Evolutionary conservation across 1,140 invertebrate species (phyloP).

Genomic region (Ostrea edulis): DNA sequence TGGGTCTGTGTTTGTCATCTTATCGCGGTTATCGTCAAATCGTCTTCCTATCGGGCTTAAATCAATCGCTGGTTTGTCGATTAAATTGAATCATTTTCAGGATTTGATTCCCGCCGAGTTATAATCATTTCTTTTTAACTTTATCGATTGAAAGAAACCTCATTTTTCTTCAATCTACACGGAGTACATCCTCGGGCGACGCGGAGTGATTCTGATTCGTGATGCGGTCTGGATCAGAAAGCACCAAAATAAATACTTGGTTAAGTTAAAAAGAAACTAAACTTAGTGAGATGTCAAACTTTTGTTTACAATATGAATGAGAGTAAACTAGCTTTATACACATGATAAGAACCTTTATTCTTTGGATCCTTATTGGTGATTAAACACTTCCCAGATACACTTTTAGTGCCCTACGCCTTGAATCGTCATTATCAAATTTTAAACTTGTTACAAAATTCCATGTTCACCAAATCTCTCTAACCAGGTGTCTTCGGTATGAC

Average conservation of each 20-base stretch:
- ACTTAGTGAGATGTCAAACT: background rate
- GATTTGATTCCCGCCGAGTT: background rate
- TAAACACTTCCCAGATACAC: background rate
- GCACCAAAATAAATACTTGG: background rate
- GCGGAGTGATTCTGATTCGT: background rate
- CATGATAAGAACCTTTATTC: background rate
- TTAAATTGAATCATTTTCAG: constrained; percentile 1
- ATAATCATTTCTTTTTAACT: constrained; percentile 1
- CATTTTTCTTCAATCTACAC: constrained; percentile 23
- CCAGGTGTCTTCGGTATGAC: background rate
- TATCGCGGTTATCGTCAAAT: background rate
- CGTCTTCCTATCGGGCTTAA: background rate
- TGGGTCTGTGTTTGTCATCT: background rate
- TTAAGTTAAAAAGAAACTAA: background rate
- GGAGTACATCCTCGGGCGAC: background rate
- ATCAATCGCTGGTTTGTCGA: background rate
- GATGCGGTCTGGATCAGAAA: background rate
- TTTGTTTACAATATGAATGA: background rate
- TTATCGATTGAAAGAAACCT: constrained; percentile 15
- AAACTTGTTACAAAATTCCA: background rate
- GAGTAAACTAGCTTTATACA: background rate
- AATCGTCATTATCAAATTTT: background rate
- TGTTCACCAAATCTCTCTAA: background rate
- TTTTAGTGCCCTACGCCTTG: background rate
- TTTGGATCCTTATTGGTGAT: background rate